These are phyloP conservation scores for Dicaeum eximium DNA, from an alignment of 2,113 vertebrate genomes.

Conservation along the genomic window DNA sequence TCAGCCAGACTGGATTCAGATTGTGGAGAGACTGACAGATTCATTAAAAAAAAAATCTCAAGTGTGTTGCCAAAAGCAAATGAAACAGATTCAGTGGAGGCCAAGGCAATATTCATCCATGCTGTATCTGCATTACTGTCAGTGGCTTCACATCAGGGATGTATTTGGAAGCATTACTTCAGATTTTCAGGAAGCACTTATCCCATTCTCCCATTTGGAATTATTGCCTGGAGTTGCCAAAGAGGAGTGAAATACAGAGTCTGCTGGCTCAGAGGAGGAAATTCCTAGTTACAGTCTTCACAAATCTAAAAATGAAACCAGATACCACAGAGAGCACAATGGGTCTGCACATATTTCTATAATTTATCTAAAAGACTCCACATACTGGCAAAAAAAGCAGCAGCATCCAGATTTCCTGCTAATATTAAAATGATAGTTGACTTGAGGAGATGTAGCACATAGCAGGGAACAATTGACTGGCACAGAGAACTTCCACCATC, in stretches of 20 bases:
- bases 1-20: not conserved
- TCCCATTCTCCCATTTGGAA: not conserved
- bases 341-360: not conserved
- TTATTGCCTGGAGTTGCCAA: not conserved
- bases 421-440: not conserved
- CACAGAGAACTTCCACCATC: not conserved
- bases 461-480: not conserved
- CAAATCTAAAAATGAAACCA: not conserved
- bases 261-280: not conserved
- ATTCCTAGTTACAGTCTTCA: not conserved
- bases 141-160: not conserved
- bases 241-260: not conserved
- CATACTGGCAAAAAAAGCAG: not conserved
- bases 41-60: not conserved
- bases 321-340: not conserved
- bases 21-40: not conserved
- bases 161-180: not conserved
- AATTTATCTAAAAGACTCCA: not conserved
- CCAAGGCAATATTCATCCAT: not conserved
- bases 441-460: not conserved
- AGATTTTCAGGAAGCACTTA: conserved; percentile 4
- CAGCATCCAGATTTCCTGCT: not conserved
- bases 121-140: not conserved
- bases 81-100: not conserved
- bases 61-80: not conserved